Evolutionary conservation across 2,888 invertebrate genomes (phyloP).

Genomic region (Andrena bucephala): DNA sequence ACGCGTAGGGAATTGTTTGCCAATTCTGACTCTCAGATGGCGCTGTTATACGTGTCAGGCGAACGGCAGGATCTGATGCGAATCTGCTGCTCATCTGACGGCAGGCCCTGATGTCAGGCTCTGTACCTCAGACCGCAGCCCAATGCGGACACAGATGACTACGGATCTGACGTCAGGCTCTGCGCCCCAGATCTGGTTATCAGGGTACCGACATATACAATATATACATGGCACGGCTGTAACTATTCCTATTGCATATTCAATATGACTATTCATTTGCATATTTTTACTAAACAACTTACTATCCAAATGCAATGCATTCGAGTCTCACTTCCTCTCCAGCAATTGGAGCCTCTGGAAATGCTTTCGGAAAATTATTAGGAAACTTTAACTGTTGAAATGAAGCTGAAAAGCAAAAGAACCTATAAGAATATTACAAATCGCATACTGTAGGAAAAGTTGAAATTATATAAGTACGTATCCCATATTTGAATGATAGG

Average conservation of each 20-base stretch:
- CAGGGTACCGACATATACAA: no score
- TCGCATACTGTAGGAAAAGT: no score
- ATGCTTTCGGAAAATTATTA: slow-evolving; percentile 97
- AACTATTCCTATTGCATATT: background rate
- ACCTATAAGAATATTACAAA: slow-evolving; percentile 16
- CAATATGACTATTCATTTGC: slow-evolving; percentile 10
- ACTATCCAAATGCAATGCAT: slow-evolving; percentile 98
- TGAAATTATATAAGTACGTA: background rate
- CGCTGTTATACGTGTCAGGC: no score
- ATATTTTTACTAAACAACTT: slow-evolving; percentile 79
- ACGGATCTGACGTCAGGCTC: no score
- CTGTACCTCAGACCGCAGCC: no score
- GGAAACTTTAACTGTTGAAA: slow-evolving; percentile 96
- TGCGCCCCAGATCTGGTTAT: no score
- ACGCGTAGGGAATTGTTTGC: no score
- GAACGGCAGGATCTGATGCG: no score
- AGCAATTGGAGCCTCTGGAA: slow-evolving; percentile 96
- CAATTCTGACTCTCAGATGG: no score
- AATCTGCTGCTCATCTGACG: no score
- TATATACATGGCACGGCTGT: background rate
- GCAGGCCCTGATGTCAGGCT: no score
- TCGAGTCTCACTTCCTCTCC: slow-evolving; percentile 96
- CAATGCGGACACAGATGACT: no score
- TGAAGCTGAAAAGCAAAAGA: slow-evolving; percentile 87
- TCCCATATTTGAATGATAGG: background rate